These are phyloP conservation scores for Encarsia formosa DNA, from an alignment of 2,888 invertebrate species.

Conservation along the genomic window DNA sequence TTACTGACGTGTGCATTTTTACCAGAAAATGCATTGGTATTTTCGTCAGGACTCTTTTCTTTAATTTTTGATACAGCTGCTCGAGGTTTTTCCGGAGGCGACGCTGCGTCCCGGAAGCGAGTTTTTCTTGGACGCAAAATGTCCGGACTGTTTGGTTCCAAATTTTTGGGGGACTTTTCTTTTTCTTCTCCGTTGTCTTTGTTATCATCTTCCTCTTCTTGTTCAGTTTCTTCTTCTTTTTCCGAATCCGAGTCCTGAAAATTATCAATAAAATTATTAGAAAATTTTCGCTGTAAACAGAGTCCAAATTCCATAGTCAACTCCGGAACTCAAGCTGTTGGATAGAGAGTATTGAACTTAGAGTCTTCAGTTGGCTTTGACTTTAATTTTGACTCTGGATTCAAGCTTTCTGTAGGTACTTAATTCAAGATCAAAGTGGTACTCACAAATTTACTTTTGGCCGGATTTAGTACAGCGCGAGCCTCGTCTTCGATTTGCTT, in stretches of 20 bases:
- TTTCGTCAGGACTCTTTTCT: constrained; percentile 38
- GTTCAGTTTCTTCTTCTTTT: constrained; percentile 45
- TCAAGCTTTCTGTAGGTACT: background rate
- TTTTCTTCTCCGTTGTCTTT: constrained; percentile 29
- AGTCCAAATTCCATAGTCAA: too few species aligned
- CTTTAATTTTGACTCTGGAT: background rate
- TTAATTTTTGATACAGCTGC: constrained; percentile 19
- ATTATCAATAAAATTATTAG: background rate
- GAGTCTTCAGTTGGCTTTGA: background rate
- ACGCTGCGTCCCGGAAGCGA: constrained; percentile 49
- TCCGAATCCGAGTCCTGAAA: constrained; percentile 52
- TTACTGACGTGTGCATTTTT: constrained; percentile 44
- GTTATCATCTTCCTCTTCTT: constrained; percentile 35
- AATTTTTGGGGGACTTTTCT: constrained; percentile 7
- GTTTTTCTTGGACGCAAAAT: constrained; percentile 46
- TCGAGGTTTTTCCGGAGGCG: constrained; percentile 33
- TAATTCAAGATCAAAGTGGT: too few species aligned
- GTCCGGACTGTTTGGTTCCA: constrained; percentile 38
- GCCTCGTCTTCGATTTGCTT: constrained; percentile 57
- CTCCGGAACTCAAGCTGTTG: background rate
- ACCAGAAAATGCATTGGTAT: constrained; percentile 24
- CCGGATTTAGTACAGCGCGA: constrained; percentile 50
- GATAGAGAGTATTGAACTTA: background rate
- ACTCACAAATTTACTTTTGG: constrained; percentile 61
- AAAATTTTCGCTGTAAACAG: background rate